Conservation (phyloP, 2,888 invertebrate species). For the Calliphora vomitoria region DNA sequence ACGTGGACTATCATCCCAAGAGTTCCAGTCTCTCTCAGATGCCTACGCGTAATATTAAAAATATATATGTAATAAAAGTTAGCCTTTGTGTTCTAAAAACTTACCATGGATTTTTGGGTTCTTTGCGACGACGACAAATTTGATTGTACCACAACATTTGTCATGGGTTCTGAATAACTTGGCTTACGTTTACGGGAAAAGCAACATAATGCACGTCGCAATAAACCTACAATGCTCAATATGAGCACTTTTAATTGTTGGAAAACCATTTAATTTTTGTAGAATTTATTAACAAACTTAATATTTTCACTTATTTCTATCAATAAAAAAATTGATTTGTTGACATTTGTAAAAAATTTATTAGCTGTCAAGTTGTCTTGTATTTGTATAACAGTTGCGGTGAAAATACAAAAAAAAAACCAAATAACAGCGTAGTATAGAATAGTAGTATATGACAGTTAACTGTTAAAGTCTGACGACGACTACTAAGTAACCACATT, state of each 20-base stretch:
- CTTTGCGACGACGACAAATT: constrained; percentile 73
- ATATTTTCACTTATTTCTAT: constrained; percentile 20
- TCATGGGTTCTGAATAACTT: constrained; percentile 85
- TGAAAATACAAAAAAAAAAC: constrained; percentile 3
- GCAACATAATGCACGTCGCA: constrained; percentile 87
- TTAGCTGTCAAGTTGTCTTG: constrained; percentile 16
- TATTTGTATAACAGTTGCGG: constrained; percentile 50
- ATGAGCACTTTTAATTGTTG: constrained; percentile 86
- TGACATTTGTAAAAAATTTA: constrained; percentile 51
- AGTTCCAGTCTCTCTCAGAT: constrained; percentile 86
- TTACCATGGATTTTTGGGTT: constrained; percentile 52
- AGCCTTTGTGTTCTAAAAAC: not conserved
- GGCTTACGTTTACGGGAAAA: constrained; percentile 86
- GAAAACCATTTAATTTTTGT: constrained; percentile 78
- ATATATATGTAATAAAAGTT: not conserved
- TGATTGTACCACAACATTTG: constrained; percentile 85
- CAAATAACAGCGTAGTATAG: constrained; percentile 17
- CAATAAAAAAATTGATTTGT: constrained; percentile 61
- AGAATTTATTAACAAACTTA: not conserved
- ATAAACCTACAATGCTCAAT: constrained; percentile 85
- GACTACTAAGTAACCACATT: not conserved
- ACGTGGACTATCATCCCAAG: constrained; percentile 87
- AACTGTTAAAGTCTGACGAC: too few relatives aligned
- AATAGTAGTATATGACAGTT: constrained; percentile 20
- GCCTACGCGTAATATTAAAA: constrained; percentile 15